These are phyloP conservation scores for Halcyon badia DNA, from an alignment of 2,797 vertebrate species.

Conservation along the genomic window DNA sequence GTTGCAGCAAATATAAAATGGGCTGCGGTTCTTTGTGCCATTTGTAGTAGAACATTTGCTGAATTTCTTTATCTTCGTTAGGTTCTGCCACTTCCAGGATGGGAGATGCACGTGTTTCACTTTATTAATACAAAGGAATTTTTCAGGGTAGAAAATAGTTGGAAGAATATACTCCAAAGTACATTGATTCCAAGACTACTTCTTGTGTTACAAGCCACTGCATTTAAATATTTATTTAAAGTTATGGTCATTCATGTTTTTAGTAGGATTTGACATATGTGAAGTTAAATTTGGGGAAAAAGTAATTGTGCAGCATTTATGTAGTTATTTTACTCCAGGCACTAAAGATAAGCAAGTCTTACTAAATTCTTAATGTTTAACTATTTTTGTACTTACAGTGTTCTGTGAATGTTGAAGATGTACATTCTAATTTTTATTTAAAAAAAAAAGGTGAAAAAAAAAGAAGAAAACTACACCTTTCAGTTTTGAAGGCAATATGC, in stretches of 20 bases:
- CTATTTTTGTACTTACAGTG: not conserved
- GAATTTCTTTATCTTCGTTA: not conserved
- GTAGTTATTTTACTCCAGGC: not conserved
- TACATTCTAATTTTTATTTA: not conserved
- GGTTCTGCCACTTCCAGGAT: not conserved
- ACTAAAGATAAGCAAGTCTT: not conserved
- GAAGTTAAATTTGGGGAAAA: not conserved
- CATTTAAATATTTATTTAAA: not conserved
- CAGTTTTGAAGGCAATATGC: not conserved
- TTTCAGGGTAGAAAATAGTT: not conserved
- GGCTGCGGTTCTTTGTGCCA: not conserved
- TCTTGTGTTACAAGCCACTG: not conserved
- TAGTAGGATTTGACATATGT: not conserved
- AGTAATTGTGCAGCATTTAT: not conserved
- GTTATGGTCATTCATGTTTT: not conserved
- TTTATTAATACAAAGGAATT: not conserved
- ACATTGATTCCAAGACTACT: not conserved
- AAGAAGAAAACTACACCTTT: accelerated
- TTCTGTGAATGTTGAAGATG: not conserved
- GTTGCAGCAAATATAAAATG: not conserved
- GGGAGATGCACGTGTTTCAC: not conserved
- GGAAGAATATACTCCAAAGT: not conserved
- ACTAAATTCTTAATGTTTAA: not conserved
- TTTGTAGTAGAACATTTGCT: not conserved
- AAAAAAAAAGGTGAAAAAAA: not conserved